Conservation (phyloP, 2,797 vertebrate genomes). For the Galago senegalensis region DNA sequence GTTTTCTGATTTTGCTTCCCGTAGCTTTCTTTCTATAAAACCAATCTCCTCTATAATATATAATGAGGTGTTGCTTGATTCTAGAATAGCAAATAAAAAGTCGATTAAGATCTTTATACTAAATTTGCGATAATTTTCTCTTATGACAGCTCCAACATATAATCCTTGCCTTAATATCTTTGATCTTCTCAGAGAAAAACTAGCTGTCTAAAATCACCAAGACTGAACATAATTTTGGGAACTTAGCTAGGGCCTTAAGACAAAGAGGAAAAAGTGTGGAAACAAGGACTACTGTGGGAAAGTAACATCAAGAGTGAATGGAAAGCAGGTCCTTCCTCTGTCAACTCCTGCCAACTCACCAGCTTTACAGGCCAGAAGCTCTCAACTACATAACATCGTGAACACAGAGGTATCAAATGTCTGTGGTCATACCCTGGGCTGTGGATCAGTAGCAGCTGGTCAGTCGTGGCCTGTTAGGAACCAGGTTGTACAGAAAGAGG, state of each 20-base stretch:
- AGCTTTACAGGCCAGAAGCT: background rate
- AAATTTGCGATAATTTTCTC: background rate
- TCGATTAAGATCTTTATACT: background rate
- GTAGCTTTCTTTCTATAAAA: background rate
- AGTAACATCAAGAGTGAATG: background rate
- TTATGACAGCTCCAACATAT: background rate
- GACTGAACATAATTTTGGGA: constrained; percentile 16
- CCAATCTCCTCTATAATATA: background rate
- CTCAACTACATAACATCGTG: constrained; percentile 47
- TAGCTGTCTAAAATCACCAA: constrained; percentile 17
- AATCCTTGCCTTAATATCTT: constrained; percentile 38
- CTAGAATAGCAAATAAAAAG: background rate
- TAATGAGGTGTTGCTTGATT: background rate
- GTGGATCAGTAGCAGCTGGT: no score
- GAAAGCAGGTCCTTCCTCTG: background rate
- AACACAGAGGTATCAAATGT: constrained; percentile 53
- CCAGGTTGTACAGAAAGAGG: no score
- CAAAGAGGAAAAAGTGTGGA: background rate
- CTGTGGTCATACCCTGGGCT: background rate
- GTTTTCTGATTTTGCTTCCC: background rate
- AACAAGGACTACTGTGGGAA: background rate
- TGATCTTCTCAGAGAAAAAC: constrained; percentile 46
- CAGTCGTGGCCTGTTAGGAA: no score
- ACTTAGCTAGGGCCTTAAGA: background rate
- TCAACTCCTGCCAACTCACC: background rate